phyloP scores from a whole-genome alignment of 2,797 vertebrate genomes.

The Morus bassanus region DNA sequence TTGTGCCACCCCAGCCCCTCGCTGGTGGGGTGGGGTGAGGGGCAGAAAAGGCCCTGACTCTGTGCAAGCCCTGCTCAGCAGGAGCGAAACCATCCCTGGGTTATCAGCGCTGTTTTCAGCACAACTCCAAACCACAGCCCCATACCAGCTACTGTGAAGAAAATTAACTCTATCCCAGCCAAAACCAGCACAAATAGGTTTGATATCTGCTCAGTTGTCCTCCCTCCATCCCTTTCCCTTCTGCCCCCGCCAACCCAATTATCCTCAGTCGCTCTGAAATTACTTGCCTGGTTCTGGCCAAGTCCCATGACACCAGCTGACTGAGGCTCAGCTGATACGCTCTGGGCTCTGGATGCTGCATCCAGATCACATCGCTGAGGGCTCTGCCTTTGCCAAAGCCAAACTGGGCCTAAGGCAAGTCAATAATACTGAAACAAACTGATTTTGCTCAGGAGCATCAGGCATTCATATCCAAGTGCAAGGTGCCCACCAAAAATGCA shows the following conservation, averaged over 20 bases:
- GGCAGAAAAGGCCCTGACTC: too few relatives aligned
- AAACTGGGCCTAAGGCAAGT: background rate
- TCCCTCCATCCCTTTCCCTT: background rate
- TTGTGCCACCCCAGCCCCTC: too few relatives aligned
- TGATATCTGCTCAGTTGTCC: background rate
- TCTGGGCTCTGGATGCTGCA: background rate
- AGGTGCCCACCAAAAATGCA: background rate
- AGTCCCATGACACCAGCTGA: background rate
- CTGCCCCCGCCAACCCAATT: background rate
- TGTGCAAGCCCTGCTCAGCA: too few relatives aligned
- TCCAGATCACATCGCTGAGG: background rate
- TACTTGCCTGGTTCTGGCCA: background rate
- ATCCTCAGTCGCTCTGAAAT: background rate
- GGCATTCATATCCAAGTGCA: background rate
- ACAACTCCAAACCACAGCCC: too few relatives aligned
- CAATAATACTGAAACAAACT: background rate
- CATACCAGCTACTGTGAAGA: too few relatives aligned
- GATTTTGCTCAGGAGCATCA: background rate
- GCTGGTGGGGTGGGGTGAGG: too few relatives aligned
- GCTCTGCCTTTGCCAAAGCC: background rate
- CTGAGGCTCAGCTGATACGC: background rate
- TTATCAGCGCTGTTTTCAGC: too few relatives aligned
- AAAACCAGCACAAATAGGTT: background rate
- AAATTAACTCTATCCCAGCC: too few relatives aligned
- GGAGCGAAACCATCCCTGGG: too few relatives aligned